Base-by-base conservation (phyloP, 2,797 vertebrate species). In the Ciconia nigra region DNA sequence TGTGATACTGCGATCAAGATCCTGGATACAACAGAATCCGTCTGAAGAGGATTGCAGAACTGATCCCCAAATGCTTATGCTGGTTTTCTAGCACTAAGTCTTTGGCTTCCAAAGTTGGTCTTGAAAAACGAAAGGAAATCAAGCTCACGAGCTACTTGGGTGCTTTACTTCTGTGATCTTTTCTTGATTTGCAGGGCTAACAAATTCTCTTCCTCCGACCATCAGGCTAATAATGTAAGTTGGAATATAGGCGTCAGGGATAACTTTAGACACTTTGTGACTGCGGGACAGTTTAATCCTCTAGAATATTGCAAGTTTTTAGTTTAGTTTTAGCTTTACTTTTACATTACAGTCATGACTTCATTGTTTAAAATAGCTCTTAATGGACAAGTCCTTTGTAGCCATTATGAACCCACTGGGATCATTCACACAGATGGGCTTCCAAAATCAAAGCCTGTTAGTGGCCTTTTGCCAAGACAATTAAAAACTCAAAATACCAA, bases 361-460 rank as follows among this genome's bases (percentile, higher is more conserved):
- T 89, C 81, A 46, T 10, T 35, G 59, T 71, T 96, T 86, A 90
- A 93, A 96, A 94, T 80, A 90, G 67, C 65, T 78, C 41, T 42
- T 85, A 70, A 91, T 90, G 93, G 81, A 51, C 0, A 2, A 58
- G 44, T 67, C 67, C 84, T 73, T 70, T 44, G 63, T 29, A 41
- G 63, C 84, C 79, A 31, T 63, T 72, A 67, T 7, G 69, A 83
- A 81, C 65, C 85, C 73, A 5, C 63, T 25, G 35, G 1, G 72
- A 83, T 83, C 73, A 47, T 41, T 81, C 83, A 42, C 91, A 42
- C 25, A 51, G 89, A 79, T 4, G 2, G 26, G 61, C 46, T 78
- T 90, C 79, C 91, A 81, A 86, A 89, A 77, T 85, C 91, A 94
- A 94, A 96, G 71, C 59, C 85, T n/a, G 47, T 26, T 15, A 6